Evolutionary conservation across 2,888 invertebrate species (phyloP).

Genomic region (Lamproptera curius): DNA sequence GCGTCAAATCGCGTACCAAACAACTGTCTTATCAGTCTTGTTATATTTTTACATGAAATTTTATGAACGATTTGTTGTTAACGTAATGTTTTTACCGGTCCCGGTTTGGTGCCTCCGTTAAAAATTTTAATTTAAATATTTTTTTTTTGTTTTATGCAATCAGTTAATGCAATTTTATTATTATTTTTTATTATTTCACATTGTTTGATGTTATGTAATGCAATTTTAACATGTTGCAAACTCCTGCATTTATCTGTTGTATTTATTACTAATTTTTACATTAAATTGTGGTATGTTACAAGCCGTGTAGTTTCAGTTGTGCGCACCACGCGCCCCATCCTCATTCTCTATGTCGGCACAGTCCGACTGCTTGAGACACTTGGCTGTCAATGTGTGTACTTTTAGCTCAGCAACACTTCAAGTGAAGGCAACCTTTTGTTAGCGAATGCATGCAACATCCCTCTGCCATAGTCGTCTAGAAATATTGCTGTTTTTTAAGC

Average conservation of each 20-base stretch:
- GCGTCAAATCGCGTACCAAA: conserved; percentile 75
- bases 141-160: conserved; percentile 78
- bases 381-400: conserved; percentile 16
- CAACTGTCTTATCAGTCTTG: conserved; percentile 58
- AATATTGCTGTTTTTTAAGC: conserved; percentile 15
- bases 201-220: conserved; percentile 79
- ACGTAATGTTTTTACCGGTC: conserved; percentile 65
- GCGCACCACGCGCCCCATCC: conserved; percentile 58
- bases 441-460: conserved; percentile 17
- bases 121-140: conserved; percentile 75
- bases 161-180: conserved; percentile 73
- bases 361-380: conserved; percentile 16
- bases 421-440: conserved; percentile 16
- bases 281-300: conserved; percentile 85
- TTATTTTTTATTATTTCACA: conserved; percentile 72
- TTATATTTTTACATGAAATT: conserved; percentile 73
- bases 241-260: conserved; percentile 83
- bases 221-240: conserved; percentile 79
- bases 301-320: conserved; percentile 76
- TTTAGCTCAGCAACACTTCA: conserved; percentile 17
- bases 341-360: conserved; percentile 39
- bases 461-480: conserved; percentile 8
- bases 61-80: conserved; percentile 74
- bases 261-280: conserved; percentile 85
- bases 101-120: conserved; percentile 78